Base-by-base conservation (phyloP, 2,888 invertebrate species). In the Eupithecia tripunctaria region DNA sequence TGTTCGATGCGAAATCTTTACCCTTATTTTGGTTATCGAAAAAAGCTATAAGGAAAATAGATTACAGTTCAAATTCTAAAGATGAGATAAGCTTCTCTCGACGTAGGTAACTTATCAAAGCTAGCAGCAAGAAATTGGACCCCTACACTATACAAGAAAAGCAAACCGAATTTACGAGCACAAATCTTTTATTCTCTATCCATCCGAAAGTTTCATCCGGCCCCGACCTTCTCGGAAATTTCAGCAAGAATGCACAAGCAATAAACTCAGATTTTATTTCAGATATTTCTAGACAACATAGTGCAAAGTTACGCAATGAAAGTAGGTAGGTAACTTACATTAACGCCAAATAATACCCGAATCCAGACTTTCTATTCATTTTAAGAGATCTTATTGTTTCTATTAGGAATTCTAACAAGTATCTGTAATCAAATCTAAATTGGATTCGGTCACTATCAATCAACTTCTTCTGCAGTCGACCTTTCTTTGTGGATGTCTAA, bases 141-240 rank as follows among this genome's bases (percentile, higher is more conserved):
- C 2, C 29, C 7, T 14, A 60, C 7, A 60, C 27, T 27, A 27
- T 14, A 59, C 60, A 21, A 1, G 29, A 29, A 2, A 25, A 59
- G 25, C 7, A 27, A 60, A 60, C 29, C 18, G 29, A 60, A 60
- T 71, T 56, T 62, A 60, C 29, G 67, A 68, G 36, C 14, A 38
- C 67, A 67, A 65, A 67, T 60, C 70, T 70, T 70, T 65, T 56
- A 70, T 70, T 67, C 59, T 60, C 43, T 43, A 21, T 59, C 38
- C 65, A 70, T 25, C 36, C 56, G 41, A 62, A 32, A 62, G 60
- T 29, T 60, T 60, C 29, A 70, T 73, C 60, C 29, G 60, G 60
- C 27, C 8, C 7, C 15, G 18, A 7, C 29, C 29, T 56, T 25
- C n/a, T 12, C 18, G 51, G 51, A 12, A 56, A 5, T 25, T 56